Evolutionary conservation across 2,888 invertebrate genomes (phyloP), one percentile per base, ranked within the genome.

Genomic region (Stratiomys singularior): DNA sequence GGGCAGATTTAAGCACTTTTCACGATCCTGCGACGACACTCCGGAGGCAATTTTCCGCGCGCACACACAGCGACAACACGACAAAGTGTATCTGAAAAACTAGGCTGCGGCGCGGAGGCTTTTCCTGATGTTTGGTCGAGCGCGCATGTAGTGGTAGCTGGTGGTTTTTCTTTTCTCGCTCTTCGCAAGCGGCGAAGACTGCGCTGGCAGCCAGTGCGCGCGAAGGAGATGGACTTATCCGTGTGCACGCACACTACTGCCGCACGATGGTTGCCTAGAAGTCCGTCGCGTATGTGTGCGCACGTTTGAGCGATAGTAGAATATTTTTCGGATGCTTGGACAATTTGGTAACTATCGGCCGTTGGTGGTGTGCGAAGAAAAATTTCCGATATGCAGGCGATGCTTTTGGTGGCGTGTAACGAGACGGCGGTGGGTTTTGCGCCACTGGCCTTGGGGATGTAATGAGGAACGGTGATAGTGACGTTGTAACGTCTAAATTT

Each of bases 51-150:
- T 67, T 67, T 64, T 67, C 67, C 67, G 21, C 46, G 46, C 67
- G 67, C 67, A 23, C 67, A 67, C 23, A 67, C 67, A 67, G 67
- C 67, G 67, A 67, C 67, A 67, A 67, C 67, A 67, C 67, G 67
- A 67, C 67, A 67, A 67, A 37, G 67, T 67, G 15, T 37, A 37
- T 67, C 67, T 44, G 67, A 67, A 64, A 64, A 13, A 15, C 28
- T 11, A 64, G 28, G 28, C 64, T 64, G 64, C 64, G 30, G 30
- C 64, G 15, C 15, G 15, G 30, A 30, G 30, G 28, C 37, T 46
- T 21, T 46, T 67, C 28, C 67, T 13, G 25, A 67, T 67, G 44
- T 21, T 23, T 18, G 30, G 44, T 3, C n/a, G 67, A 2, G 4
- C 9, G 46, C 67, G 2, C 2, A 4, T 64, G 64, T 28, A 18